A percentile compares a stretch with the other conserved stretches of the same genome.
Conservation (phyloP, 2,113 vertebrate species). For the Mustelus asterias region DNA sequence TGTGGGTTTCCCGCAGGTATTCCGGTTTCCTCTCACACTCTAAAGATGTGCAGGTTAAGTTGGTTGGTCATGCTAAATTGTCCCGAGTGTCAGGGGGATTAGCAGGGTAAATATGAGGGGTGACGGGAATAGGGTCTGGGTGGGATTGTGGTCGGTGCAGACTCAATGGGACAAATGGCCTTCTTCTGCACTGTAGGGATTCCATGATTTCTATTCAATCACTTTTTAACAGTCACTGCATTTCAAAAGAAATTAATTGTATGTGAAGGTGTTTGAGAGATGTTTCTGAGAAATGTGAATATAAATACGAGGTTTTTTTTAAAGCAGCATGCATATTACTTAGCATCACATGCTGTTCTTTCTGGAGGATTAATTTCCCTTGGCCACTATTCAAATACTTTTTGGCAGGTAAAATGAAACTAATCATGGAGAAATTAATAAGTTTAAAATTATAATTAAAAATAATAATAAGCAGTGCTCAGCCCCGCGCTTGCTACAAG, state of each 20-base stretch:
- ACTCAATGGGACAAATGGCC: too few relatives aligned
- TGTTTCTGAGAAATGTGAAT: neutral
- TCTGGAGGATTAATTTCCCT: slow-evolving; percentile 9
- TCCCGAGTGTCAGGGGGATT: too few relatives aligned
- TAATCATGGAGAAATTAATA: neutral
- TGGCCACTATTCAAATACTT: neutral
- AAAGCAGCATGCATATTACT: neutral
- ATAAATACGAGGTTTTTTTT: neutral
- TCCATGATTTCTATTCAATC: too few relatives aligned
- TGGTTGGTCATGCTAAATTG: too few relatives aligned
- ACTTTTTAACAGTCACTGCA: neutral
- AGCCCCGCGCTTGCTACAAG: neutral
- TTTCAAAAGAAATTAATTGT: neutral
- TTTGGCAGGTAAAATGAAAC: neutral
- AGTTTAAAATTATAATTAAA: slow-evolving; percentile 11
- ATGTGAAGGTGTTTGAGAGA: neutral
- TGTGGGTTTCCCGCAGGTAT: too few relatives aligned
- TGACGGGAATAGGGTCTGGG: too few relatives aligned
- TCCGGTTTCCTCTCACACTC: too few relatives aligned
- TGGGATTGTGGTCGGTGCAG: too few relatives aligned
- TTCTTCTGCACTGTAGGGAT: too few relatives aligned
- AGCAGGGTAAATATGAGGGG: too few relatives aligned
- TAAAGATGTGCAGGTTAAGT: too few relatives aligned
- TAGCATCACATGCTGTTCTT: neutral
- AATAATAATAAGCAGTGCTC: slow-evolving; percentile 3